Evolutionary conservation across 2,888 invertebrate genomes (phyloP).

Genomic region (Arge pagana): DNA sequence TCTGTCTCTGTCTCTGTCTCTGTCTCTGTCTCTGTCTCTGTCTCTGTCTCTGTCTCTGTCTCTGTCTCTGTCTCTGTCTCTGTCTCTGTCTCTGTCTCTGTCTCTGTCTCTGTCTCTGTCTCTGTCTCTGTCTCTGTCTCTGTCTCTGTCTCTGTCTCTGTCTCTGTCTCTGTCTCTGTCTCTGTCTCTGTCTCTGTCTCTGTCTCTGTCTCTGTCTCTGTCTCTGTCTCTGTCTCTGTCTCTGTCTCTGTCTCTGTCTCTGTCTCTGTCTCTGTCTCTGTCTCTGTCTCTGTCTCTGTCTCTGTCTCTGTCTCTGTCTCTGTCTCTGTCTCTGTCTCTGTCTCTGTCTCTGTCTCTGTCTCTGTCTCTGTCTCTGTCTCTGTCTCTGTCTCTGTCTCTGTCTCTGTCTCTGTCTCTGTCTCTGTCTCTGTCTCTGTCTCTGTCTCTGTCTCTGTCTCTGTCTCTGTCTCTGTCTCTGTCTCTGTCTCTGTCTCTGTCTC

Average conservation of each 20-base stretch:
- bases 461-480: neutral
- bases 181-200: neutral
- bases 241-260: neutral
- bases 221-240: neutral
- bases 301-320: neutral
- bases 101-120: neutral
- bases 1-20: neutral
- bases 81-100: neutral
- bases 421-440: neutral
- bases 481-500: neutral
- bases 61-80: neutral
- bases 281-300: neutral
- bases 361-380: neutral
- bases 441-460: neutral
- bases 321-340: neutral
- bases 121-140: neutral
- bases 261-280: neutral
- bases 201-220: neutral
- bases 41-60: neutral
- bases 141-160: constrained; percentile 8
- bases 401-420: neutral
- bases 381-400: neutral
- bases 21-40: neutral
- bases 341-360: neutral
- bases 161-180: neutral